A percentile compares a stretch with the other conserved stretches of the same genome.
These are phyloP conservation scores for Schizotus pectinicornis DNA, from an alignment of 2,888 invertebrate species.

Conservation along the genomic window DNA sequence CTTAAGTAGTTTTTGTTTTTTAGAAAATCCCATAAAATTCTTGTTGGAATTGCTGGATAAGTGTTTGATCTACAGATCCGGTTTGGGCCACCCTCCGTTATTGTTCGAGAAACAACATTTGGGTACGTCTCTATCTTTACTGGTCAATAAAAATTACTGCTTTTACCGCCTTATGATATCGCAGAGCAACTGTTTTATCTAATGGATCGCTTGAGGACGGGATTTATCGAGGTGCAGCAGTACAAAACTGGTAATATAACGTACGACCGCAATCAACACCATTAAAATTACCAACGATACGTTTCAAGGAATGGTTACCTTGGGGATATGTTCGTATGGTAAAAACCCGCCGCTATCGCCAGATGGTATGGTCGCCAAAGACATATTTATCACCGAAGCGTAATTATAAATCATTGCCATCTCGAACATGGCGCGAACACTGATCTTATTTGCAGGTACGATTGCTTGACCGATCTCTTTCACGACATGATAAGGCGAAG, in stretches of 20 bases:
- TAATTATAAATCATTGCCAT: constrained; percentile 30
- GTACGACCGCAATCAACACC: not conserved
- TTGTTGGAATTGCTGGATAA: constrained; percentile 57
- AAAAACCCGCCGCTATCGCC: constrained; percentile 40
- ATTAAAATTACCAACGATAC: not conserved
- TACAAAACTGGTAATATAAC: constrained; percentile 45
- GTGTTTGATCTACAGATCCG: constrained; percentile 58
- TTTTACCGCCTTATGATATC: constrained; percentile 5
- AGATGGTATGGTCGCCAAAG: constrained; percentile 47
- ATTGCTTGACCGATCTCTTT: constrained; percentile 36
- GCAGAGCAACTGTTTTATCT: constrained; percentile 50
- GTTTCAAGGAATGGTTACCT: constrained; percentile 49
- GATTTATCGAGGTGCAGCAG: constrained; percentile 49
- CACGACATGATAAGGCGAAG: constrained; percentile 40
- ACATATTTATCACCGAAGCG: constrained; percentile 52
- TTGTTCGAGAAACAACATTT: constrained; percentile 54
- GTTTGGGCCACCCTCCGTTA: constrained; percentile 57
- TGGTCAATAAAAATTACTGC: not conserved
- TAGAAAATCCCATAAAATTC: constrained; percentile 57
- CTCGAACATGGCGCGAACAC: not conserved
- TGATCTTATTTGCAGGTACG: constrained; percentile 19
- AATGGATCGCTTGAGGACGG: constrained; percentile 54
- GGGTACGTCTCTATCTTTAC: constrained; percentile 34
- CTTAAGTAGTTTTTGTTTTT: constrained; percentile 14
- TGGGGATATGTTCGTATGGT: constrained; percentile 52